Percentiles rank a stretch among this genome's conserved stretches.
Evolutionary conservation across 2,113 vertebrate genomes (phyloP).

Genomic region (Amia ocellicauda): DNA sequence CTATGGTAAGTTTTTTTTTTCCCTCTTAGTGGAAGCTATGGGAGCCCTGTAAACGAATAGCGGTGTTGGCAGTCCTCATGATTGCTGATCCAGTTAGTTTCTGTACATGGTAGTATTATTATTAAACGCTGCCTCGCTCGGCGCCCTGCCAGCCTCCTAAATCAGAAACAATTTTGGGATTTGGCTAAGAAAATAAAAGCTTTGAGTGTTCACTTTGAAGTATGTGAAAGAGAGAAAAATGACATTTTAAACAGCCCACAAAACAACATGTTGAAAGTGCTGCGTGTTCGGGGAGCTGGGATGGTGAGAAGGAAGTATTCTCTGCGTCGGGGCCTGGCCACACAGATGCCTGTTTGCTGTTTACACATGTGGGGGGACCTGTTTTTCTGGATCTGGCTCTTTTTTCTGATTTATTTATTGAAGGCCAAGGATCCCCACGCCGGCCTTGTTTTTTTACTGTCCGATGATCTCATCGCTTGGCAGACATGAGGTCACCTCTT

Average conservation of each 20-base stretch:
- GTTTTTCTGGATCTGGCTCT: background rate
- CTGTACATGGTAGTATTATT: slow-evolving; percentile 40
- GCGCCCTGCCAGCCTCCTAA: slow-evolving; percentile 67
- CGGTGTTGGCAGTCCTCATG: no score
- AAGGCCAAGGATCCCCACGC: slow-evolving; percentile 32
- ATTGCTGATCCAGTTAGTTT: slow-evolving; percentile 21
- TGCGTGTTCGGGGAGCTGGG: slow-evolving; percentile 34
- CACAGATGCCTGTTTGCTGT: background rate
- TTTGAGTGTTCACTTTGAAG: slow-evolving; percentile 60
- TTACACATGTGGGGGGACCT: background rate
- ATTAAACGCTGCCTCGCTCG: slow-evolving; percentile 48
- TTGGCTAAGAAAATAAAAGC: slow-evolving; percentile 71
- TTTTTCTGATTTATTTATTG: slow-evolving; percentile 23
- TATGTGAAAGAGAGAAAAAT: slow-evolving; percentile 65
- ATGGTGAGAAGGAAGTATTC: slow-evolving; percentile 37
- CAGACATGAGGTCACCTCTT: slow-evolving; percentile 42
- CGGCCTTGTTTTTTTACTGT: slow-evolving; percentile 43
- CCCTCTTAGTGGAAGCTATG: no score
- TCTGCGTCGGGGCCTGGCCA: slow-evolving; percentile 26
- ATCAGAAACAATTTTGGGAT: slow-evolving; percentile 73
- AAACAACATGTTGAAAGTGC: slow-evolving; percentile 65
- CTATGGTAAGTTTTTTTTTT: no score
- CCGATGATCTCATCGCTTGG: slow-evolving; percentile 37
- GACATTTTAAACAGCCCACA: slow-evolving; percentile 66
- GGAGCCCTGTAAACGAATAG: no score